These are phyloP conservation scores for Anolis carolinensis DNA, from an alignment of 2,113 vertebrate species.

Conservation along the genomic window DNA sequence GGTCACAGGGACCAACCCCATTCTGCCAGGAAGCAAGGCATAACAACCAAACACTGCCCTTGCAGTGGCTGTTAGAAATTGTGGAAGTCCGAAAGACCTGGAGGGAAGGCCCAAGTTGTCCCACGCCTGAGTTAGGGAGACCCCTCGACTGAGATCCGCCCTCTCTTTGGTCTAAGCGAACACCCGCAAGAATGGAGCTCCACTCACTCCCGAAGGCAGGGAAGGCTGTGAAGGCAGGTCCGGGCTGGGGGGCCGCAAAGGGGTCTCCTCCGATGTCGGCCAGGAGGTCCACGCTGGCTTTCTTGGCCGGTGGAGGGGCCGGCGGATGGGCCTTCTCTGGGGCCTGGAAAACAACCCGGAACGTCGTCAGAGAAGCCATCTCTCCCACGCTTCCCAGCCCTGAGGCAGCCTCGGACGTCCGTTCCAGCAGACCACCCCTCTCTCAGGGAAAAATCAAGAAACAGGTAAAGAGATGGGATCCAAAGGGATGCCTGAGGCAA, in stretches of 20 bases:
- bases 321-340: slow-evolving; percentile 75
- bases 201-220: slow-evolving; percentile 67
- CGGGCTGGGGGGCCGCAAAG: slow-evolving; percentile 81
- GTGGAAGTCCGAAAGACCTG: too few relatives aligned
- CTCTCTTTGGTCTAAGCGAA: neutral
- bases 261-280: slow-evolving; percentile 86
- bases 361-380: neutral
- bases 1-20: too few relatives aligned
- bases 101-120: too few relatives aligned
- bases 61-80: too few relatives aligned
- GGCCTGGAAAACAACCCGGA: neutral
- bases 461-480: neutral
- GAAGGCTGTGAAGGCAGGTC: slow-evolving; percentile 55
- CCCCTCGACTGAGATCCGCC: neutral
- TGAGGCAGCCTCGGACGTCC: neutral
- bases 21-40: too few relatives aligned
- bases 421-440: too few relatives aligned
- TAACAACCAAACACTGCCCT: too few relatives aligned
- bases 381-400: neutral
- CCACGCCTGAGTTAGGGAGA: neutral
- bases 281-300: slow-evolving; percentile 80
- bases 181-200: neutral
- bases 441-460: too few relatives aligned
- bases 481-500: neutral
- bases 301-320: slow-evolving; percentile 59